Percentiles rank a stretch among this genome's conserved stretches.
Conservation (phyloP, 2,888 invertebrate species). For the Pyrgus malvae region DNA sequence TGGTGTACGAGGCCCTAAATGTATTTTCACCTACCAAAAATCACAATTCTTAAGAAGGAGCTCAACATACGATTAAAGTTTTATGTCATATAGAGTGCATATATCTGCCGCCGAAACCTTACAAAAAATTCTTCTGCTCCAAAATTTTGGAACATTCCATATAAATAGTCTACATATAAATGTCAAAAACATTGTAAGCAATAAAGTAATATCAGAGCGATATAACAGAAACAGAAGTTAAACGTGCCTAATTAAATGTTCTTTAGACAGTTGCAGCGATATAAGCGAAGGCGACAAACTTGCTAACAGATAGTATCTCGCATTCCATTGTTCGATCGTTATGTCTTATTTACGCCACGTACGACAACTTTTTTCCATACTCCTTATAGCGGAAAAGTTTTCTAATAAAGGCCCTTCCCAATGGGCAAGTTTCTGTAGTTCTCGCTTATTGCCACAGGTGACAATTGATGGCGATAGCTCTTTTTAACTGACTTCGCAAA, state of each 20-base stretch:
- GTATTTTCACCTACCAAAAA: too few relatives aligned
- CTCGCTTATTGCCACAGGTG: slow-evolving; percentile 74
- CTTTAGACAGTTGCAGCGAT: slow-evolving; percentile 7
- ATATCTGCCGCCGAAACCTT: too few relatives aligned
- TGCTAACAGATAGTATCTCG: slow-evolving; percentile 18
- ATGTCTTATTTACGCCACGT: slow-evolving; percentile 77
- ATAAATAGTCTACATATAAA: too few relatives aligned
- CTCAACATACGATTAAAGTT: too few relatives aligned
- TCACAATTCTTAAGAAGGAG: too few relatives aligned
- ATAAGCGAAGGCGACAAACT: slow-evolving; percentile 13
- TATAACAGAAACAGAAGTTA: slow-evolving; percentile 2
- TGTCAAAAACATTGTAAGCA: too few relatives aligned
- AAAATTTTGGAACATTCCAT: too few relatives aligned
- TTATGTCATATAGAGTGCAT: too few relatives aligned
- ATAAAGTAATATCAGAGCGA: too few relatives aligned
- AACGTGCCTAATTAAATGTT: slow-evolving; percentile 24
- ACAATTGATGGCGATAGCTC: slow-evolving; percentile 77
- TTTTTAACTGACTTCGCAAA: slow-evolving; percentile 67
- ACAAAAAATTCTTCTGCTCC: too few relatives aligned
- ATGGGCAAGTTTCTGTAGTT: slow-evolving; percentile 65
- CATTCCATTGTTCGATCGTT: slow-evolving; percentile 42
- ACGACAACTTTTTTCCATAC: slow-evolving; percentile 69
- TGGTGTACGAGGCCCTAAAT: too few relatives aligned
- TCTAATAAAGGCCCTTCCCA: slow-evolving; percentile 75
- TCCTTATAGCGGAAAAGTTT: slow-evolving; percentile 69